Evolutionary conservation across 1,140 invertebrate genomes (phyloP), one percentile per base, ranked within the genome.

Genomic region (Drosophila tristis): DNA sequence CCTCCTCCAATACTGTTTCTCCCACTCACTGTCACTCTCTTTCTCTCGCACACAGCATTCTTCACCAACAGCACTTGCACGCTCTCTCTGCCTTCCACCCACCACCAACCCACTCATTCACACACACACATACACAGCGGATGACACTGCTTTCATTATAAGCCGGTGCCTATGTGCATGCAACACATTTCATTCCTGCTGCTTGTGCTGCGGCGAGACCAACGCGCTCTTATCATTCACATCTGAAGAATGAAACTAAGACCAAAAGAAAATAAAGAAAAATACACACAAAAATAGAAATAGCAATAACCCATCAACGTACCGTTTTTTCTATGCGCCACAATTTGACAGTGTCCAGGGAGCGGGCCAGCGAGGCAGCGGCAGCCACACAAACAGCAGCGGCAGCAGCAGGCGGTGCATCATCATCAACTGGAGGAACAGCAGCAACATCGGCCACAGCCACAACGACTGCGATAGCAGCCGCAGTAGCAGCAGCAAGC

Each of bases 281-380:
- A 7, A 7, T 0, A 29, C 2, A 63, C 35, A 31, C 42, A 55
- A 45, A 70, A 45, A 48, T 35, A 57, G 62, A 58, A 76, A 53
- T 39, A 39, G 11, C 11, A 39, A 53, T 64, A 82, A 78, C 60
- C 53, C 57, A 58, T 13, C 35, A 75, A 20, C 76, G 56, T 72
- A 68, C 65, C 54, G 61, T 49, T 75, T 61, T 87, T 84, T 87
- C 79, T 79, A 89, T 89, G 84, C 80, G 87, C 74, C 76, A 90
- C 74, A 80, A 86, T 74, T 86, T 81, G 63, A 64, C 74, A 92
- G 91, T 91, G 91, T 91, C 91, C 72, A 72, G 90, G 68, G 90
- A 91, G 67, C 87, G 90, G 56, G 74, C 60, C 71, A 78, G 72
- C 57, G 87, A 85, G 74, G 63, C 80, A 73, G 59, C 80, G 50